These are phyloP conservation scores for Steatocranus sp. DNA, from an alignment of 2,797 vertebrate species.

Conservation along the genomic window DNA sequence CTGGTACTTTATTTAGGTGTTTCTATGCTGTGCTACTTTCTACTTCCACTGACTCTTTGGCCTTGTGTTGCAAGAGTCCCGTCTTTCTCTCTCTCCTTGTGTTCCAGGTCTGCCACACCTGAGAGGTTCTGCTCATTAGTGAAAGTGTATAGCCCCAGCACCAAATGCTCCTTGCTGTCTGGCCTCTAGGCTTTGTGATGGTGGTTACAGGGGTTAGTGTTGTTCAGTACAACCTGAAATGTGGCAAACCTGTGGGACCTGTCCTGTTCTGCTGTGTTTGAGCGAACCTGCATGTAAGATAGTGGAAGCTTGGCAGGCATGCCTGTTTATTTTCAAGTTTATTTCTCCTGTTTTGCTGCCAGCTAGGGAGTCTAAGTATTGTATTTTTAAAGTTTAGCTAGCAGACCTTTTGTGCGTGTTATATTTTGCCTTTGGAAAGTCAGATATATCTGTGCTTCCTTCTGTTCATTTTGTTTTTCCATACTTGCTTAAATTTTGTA, in stretches of 20 bases:
- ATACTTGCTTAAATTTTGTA: not conserved
- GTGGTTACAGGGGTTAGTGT: not conserved
- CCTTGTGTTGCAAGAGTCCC: not conserved
- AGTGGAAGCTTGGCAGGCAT: not conserved
- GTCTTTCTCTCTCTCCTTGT: not conserved
- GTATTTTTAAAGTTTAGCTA: not conserved
- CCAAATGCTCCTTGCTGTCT: not conserved
- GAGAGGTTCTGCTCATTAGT: not conserved
- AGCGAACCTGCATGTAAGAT: not conserved
- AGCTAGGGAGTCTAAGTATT: not conserved
- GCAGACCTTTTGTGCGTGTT: not conserved
- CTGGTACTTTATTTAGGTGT: not conserved
- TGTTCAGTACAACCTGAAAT: not conserved
- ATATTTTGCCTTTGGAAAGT: not conserved
- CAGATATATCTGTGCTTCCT: not conserved
- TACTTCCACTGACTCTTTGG: not conserved
- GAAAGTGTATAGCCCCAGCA: not conserved
- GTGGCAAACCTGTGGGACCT: not conserved
- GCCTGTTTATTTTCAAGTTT: not conserved
- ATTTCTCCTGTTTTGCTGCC: not conserved
- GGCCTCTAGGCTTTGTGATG: not conserved
- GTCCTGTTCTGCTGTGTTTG: not conserved
- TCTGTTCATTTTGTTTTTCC: not conserved
- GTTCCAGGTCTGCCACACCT: not conserved
- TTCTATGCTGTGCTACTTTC: not conserved